A percentile compares a stretch with the other conserved stretches of the same genome.
Evolutionary conservation across 1,140 invertebrate species (phyloP).

Genomic region (Mactra quadrangularis): DNA sequence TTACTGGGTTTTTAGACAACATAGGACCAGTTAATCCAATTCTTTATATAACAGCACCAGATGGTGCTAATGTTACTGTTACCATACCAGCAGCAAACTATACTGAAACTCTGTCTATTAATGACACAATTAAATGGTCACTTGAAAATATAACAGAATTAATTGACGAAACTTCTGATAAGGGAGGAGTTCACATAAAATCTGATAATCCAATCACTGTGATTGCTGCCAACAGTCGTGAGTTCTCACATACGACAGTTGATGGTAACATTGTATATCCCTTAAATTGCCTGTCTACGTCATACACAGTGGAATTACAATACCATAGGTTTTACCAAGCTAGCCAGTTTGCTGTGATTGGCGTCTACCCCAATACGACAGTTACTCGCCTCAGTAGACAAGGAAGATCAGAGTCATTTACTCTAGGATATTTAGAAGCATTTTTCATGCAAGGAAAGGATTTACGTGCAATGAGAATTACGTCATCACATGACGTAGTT

Average conservation of each 20-base stretch:
- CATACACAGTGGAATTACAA: constrained; percentile 11
- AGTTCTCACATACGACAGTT: not conserved
- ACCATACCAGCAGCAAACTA: not conserved
- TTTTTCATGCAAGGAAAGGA: constrained; percentile 25
- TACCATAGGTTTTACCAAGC: constrained; percentile 12
- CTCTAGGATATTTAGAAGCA: not conserved
- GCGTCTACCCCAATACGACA: not conserved
- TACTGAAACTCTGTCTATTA: not conserved
- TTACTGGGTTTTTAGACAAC: constrained; percentile 14
- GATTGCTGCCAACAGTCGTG: constrained; percentile 16
- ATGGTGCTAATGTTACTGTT: not conserved
- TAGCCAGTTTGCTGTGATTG: constrained; percentile 19
- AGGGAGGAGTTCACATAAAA: not conserved
- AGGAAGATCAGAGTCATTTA: not conserved
- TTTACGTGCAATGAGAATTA: not conserved
- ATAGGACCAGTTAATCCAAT: constrained; percentile 13
- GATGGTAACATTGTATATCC: constrained; percentile 31
- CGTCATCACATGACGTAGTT: not conserved
- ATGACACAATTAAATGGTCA: not conserved
- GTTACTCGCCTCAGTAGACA: not conserved
- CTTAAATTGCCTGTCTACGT: not conserved
- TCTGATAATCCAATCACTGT: constrained; percentile 22
- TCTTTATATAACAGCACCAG: constrained; percentile 22
- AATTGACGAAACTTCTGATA: not conserved
- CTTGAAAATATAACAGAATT: not conserved